Base-by-base conservation (phyloP, 2,888 invertebrate genomes). In the Nesidiocoris tenuis region DNA sequence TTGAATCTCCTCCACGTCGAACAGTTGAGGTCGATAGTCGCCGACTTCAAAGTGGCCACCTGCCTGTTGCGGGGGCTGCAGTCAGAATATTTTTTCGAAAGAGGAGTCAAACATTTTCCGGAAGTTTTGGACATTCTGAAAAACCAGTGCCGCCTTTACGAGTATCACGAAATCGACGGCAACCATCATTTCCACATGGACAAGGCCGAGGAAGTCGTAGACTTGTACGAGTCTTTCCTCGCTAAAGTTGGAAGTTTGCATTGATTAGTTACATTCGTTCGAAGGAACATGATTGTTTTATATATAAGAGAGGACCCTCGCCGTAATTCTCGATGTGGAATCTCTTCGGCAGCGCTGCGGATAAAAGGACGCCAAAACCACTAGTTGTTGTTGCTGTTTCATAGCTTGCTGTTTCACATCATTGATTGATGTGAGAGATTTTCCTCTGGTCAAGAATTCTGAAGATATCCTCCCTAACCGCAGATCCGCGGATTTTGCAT, bases 111-210 rank as follows among this genome's bases (percentile, higher is more conserved):
- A 57, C n/a, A 75, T 54, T 61, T 78, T 17, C 79, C 79, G 5
- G 86, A 87, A 79, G 85, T 88, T 78, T 80, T 89, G 18, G 86
- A 87, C 65, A 82, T 87, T 9, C 82, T 91, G 24, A 86, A 85
- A 72, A 83, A 84, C 75, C 85, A 80, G 78, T 87, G 88, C 80
- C 84, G 84, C 0, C 84, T 87, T 59, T 91, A 88, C 80, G 87
- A 88, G 81, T 86, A 86, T 78, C 86, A 88, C 75, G 85, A 86
- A 77, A 83, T 92, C 0, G 86, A 89, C 17, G 92, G 92, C 0
- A 87, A 87, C 0, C 93, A 93, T 84, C 92, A 92, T 82, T 85
- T 90, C n/a, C 92, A 93, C 84, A 86, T 93, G 78, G 90, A 89
- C 79, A 85, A 88, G 78, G 90, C 92, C 0, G 87, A 89, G 80